These are phyloP conservation scores for Hydropsyche betteni DNA, from an alignment of 2,888 invertebrate species.

Conservation along the genomic window DNA sequence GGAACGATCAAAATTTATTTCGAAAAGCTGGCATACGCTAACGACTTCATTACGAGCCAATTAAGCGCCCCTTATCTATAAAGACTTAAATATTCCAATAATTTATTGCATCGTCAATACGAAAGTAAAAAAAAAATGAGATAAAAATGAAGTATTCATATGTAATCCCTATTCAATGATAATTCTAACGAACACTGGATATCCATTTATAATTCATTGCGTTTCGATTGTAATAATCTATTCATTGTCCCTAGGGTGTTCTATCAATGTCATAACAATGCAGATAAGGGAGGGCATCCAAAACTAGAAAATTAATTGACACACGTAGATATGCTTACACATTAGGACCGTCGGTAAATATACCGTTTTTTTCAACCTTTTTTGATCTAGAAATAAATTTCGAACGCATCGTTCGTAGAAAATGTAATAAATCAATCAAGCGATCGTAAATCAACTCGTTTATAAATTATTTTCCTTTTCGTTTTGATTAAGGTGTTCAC, in stretches of 20 bases:
- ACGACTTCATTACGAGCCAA: constrained; percentile 2
- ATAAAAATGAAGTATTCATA: background rate
- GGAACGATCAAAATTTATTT: background rate
- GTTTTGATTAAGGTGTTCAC: constrained; percentile 4
- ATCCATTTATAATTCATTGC: constrained; percentile 18
- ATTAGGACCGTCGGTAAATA: background rate
- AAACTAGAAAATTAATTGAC: constrained; percentile 19
- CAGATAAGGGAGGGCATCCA: constrained; percentile 1
- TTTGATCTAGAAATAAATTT: background rate
- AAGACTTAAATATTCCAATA: background rate
- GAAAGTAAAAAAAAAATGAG: too few relatives aligned
- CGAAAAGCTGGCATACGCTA: background rate
- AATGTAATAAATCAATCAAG: constrained; percentile 16
- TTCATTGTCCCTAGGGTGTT: background rate
- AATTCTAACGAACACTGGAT: background rate
- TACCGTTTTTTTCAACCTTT: background rate
- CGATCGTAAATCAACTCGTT: background rate
- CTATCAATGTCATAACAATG: constrained; percentile 28
- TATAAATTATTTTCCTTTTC: constrained; percentile 9
- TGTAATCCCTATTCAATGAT: background rate
- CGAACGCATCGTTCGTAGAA: constrained; percentile 10
- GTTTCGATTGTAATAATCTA: constrained; percentile 20
- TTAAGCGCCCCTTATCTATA: background rate
- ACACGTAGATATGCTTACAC: background rate
- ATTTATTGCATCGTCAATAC: background rate